Conservation (phyloP, 1,140 invertebrate genomes). For the Magallana gigas region DNA sequence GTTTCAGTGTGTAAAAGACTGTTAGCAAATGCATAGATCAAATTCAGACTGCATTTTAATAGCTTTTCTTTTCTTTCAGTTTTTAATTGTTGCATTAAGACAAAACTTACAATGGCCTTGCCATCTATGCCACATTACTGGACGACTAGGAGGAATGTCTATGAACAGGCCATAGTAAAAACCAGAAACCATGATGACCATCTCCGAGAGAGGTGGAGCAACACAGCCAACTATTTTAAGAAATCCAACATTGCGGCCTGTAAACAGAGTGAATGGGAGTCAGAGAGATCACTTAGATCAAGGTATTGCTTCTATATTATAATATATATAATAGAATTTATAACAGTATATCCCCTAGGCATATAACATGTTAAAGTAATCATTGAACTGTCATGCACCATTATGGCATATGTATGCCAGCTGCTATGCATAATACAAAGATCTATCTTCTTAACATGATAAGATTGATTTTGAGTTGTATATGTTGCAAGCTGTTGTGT, state of each 20-base stretch:
- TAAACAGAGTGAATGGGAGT: constrained; percentile 74
- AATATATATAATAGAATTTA: neutral
- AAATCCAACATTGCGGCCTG: constrained; percentile 64
- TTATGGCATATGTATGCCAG: no score
- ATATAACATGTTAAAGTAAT: no score
- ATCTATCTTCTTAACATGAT: no score
- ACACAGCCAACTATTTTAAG: constrained; percentile 63
- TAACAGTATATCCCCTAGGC: no score
- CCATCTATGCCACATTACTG: constrained; percentile 73
- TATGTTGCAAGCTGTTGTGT: no score
- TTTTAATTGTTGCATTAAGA: neutral
- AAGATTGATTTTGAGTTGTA: no score
- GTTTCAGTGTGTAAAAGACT: no score
- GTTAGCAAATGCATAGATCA: neutral
- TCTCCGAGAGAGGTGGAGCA: constrained; percentile 72
- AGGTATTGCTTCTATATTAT: constrained; percentile 58
- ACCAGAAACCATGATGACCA: constrained; percentile 71
- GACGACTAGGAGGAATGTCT: constrained; percentile 75
- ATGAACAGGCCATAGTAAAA: constrained; percentile 75
- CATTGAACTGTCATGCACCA: no score
- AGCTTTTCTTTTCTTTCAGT: neutral
- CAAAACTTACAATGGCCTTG: constrained; percentile 68
- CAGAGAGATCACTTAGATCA: constrained; percentile 66
- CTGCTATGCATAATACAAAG: no score
- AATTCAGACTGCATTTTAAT: neutral